Conservation (phyloP, 2,797 vertebrate genomes). For the Aviceda cuculoides region DNA sequence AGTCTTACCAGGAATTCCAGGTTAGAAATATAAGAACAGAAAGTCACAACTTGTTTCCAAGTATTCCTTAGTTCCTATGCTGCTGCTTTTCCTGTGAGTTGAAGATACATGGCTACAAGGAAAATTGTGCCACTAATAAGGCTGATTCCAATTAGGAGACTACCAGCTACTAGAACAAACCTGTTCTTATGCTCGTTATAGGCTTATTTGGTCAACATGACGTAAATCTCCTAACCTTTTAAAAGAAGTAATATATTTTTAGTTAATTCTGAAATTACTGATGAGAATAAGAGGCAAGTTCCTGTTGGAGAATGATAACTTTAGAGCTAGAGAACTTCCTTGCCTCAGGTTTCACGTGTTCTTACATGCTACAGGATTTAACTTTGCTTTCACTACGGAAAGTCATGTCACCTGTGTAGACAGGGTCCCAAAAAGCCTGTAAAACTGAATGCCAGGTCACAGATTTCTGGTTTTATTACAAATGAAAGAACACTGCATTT, state of each 20-base stretch:
- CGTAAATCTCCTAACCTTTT: background rate
- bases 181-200: background rate
- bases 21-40: background rate
- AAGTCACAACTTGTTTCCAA: background rate
- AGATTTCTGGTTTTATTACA: background rate
- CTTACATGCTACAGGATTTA: background rate
- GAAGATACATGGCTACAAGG: background rate
- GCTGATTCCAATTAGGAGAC: background rate
- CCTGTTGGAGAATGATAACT: background rate
- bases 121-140: background rate
- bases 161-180: background rate
- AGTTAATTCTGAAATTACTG: too few relatives aligned
- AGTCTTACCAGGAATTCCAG: background rate
- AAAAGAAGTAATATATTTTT: background rate
- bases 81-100: background rate
- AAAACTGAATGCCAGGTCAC: background rate
- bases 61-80: background rate
- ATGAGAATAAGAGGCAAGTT: background rate
- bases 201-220: background rate
- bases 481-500: background rate
- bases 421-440: background rate
- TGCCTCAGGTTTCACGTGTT: fast-evolving
- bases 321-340: background rate
- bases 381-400: background rate
- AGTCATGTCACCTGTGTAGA: background rate